Evolutionary conservation across 2,888 invertebrate genomes (phyloP).

Genomic region (Melipona beecheii): DNA sequence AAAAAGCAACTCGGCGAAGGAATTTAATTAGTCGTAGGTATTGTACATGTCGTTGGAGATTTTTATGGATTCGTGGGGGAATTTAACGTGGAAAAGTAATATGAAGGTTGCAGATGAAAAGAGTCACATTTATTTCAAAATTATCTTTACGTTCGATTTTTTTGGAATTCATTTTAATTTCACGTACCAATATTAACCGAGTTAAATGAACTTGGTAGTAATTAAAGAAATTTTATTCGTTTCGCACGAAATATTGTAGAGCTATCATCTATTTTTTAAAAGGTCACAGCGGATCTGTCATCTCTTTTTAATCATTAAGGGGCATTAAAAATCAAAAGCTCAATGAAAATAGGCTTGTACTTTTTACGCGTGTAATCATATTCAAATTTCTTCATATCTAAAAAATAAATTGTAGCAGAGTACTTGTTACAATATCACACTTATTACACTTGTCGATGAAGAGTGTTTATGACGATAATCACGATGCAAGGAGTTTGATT

Average conservation of each 20-base stretch:
- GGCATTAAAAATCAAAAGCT: not conserved
- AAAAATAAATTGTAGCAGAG: not conserved
- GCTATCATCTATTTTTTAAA: too few species aligned
- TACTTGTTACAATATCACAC: not conserved
- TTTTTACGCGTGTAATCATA: not conserved
- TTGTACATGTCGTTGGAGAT: too few species aligned
- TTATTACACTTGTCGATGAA: not conserved
- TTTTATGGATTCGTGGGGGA: not conserved
- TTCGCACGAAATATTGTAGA: too few species aligned
- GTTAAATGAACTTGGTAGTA: too few species aligned
- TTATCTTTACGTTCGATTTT: too few species aligned
- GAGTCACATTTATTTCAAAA: too few species aligned
- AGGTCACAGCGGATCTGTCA: too few species aligned
- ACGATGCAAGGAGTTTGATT: constrained; percentile 38
- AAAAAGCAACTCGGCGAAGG: not conserved
- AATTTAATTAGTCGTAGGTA: not conserved
- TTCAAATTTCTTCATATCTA: not conserved
- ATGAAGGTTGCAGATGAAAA: too few species aligned
- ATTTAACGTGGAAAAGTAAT: too few species aligned
- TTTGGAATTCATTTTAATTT: too few species aligned
- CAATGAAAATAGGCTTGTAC: not conserved
- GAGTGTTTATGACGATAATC: not conserved
- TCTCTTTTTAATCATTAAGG: not conserved
- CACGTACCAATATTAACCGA: too few species aligned
- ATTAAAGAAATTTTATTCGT: too few species aligned